A percentile compares a stretch with the other conserved stretches of the same genome.
phyloP scores from a whole-genome alignment of 1,140 invertebrate genomes.

The Psix sp. region DNA sequence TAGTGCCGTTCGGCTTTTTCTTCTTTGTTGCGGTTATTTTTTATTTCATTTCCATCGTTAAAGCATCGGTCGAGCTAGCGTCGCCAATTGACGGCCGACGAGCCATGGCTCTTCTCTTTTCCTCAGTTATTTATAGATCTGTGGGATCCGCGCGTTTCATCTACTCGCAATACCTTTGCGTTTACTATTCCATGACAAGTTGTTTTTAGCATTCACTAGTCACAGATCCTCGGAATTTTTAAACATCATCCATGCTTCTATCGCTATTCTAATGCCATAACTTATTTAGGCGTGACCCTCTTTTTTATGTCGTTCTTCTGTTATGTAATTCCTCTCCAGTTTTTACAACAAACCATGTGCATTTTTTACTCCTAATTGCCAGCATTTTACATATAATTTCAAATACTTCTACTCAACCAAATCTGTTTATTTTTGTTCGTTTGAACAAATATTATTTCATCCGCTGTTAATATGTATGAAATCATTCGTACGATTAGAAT shows the following conservation, averaged over 20 bases:
- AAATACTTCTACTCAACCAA: too few relatives aligned
- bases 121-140: slow-evolving; percentile 6
- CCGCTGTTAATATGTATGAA: too few relatives aligned
- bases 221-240: not conserved
- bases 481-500: too few relatives aligned
- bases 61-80: not conserved
- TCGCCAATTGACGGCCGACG: slow-evolving; percentile 10
- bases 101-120: slow-evolving; percentile 4
- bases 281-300: slow-evolving; percentile 44
- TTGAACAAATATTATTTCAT: too few relatives aligned
- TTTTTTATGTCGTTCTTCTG: slow-evolving; percentile 34
- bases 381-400: not conserved
- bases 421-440: too few relatives aligned
- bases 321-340: slow-evolving; percentile 21
- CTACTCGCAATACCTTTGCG: slow-evolving; percentile 6
- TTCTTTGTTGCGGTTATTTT: slow-evolving; percentile 20
- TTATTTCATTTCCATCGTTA: slow-evolving; percentile 19
- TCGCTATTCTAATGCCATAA: slow-evolving; percentile 20
- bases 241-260: slow-evolving; percentile 14
- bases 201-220: slow-evolving; percentile 6
- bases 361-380: not conserved
- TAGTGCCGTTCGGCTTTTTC: slow-evolving; percentile 4
- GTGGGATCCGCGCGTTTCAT: slow-evolving; percentile 12
- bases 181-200: slow-evolving; percentile 8
- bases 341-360: not conserved